Conservation (phyloP, 2,113 vertebrate species). For the Halichoerus grypus region DNA sequence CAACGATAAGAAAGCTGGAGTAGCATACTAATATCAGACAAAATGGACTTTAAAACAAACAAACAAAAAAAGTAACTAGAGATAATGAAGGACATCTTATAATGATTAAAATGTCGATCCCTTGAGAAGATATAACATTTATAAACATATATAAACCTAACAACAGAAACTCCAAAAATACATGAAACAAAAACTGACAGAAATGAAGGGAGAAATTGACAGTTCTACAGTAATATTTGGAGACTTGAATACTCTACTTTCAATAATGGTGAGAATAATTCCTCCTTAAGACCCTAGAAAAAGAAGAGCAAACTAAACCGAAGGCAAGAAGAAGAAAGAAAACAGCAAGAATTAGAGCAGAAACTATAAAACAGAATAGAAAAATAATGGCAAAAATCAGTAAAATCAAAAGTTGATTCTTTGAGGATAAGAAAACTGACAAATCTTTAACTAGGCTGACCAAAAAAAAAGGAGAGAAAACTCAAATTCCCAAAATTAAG, state of each 20-base stretch:
- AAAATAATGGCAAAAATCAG: background rate
- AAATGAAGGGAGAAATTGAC: background rate
- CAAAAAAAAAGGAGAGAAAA: background rate
- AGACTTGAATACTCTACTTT: background rate
- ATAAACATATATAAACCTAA: background rate
- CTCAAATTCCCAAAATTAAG: slow-evolving; percentile 19
- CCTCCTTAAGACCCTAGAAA: background rate
- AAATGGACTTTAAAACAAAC: background rate
- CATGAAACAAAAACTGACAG: background rate
- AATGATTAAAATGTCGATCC: background rate
- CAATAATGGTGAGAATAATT: background rate
- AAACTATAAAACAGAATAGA: background rate
- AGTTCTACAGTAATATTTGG: background rate
- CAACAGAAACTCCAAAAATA: background rate
- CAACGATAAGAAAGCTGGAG: slow-evolving; percentile 8
- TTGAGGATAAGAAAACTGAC: background rate
- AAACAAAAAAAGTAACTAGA: background rate
- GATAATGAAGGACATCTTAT: background rate
- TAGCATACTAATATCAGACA: background rate
- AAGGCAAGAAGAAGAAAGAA: background rate
- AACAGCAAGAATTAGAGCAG: background rate
- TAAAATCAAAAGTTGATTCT: background rate
- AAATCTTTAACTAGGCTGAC: background rate
- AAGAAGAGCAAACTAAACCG: background rate
- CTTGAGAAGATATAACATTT: background rate